Evolutionary conservation across 2,888 invertebrate genomes (phyloP).

Genomic region (Tolmerus cingulatus): DNA sequence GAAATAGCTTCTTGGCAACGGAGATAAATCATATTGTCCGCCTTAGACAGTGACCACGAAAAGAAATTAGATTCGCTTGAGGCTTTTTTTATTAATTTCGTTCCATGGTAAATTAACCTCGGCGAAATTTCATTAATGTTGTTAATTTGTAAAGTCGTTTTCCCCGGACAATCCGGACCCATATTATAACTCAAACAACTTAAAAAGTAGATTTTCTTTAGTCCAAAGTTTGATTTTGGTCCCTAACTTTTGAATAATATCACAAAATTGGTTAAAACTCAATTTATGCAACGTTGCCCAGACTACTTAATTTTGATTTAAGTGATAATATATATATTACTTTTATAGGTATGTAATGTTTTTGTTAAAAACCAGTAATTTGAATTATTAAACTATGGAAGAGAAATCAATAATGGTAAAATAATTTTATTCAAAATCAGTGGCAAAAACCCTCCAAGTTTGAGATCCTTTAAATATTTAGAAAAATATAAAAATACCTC

Average conservation of each 20-base stretch:
- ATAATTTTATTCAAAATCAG: no score
- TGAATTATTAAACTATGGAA: no score
- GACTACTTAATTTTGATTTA: no score
- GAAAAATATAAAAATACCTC: no score
- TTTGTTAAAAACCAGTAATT: no score
- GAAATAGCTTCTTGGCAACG: neutral
- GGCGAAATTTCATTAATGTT: conserved; percentile 7
- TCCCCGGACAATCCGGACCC: neutral
- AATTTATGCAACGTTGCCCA: no score
- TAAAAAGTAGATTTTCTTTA: neutral
- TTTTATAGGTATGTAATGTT: no score
- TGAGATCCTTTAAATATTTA: no score
- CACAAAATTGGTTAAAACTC: neutral
- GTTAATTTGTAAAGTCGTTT: conserved; percentile 12
- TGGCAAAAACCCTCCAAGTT: no score
- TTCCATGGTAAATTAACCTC: conserved; percentile 5
- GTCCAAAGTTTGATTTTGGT: neutral
- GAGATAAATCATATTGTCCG: conserved; percentile 22
- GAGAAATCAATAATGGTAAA: no score
- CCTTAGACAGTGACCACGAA: neutral
- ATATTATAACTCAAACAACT: neutral
- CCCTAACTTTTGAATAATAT: neutral
- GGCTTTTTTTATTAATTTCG: conserved; percentile 20
- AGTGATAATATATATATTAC: no score
- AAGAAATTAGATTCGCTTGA: neutral